Evolutionary conservation across 2,888 invertebrate genomes (phyloP).

Genomic region (Lepas anatifera): DNA sequence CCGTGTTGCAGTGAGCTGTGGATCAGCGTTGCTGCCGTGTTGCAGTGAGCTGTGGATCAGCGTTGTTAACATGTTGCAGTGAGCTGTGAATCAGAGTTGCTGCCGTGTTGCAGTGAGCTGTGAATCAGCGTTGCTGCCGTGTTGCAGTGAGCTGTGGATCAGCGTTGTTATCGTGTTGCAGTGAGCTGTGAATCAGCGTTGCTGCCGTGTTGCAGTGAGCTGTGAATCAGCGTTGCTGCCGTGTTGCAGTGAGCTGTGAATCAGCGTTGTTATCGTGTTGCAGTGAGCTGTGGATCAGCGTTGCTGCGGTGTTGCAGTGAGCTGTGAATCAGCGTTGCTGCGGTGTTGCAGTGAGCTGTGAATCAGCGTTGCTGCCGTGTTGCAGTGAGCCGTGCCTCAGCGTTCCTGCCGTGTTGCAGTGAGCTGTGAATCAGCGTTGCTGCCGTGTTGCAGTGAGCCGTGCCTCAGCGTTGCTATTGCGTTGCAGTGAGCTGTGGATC

Average conservation of each 20-base stretch:
- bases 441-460: slow-evolving; percentile 40
- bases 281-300: background rate
- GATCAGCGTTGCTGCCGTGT: no score
- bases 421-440: background rate
- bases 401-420: no score
- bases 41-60: no score
- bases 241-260: slow-evolving; percentile 15
- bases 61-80: no score
- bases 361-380: background rate
- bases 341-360: slow-evolving; percentile 27
- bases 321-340: slow-evolving; percentile 42
- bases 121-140: no score
- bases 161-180: no score
- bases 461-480: no score
- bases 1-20: background rate
- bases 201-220: slow-evolving; percentile 43
- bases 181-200: no score
- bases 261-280: no score
- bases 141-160: slow-evolving; percentile 37
- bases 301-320: slow-evolving; percentile 36
- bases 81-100: background rate
- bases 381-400: background rate
- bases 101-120: no score
- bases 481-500: no score
- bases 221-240: no score